phyloP scores from a whole-genome alignment of 2,797 vertebrate genomes.

The Acrossocheilus wenchowensis region DNA sequence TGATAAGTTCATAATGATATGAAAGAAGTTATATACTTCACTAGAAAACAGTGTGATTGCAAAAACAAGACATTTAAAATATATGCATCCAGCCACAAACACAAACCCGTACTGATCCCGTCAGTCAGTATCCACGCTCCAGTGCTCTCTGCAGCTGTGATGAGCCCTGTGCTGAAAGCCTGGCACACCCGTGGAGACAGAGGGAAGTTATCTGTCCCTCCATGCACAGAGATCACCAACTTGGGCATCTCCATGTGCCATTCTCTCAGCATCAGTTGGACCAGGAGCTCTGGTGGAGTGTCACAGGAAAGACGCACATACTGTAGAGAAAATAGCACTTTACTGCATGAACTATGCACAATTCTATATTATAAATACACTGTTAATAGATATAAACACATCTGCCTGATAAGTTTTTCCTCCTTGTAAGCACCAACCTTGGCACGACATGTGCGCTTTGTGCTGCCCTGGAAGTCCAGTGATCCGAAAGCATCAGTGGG shows the following conservation, averaged over 20 bases:
- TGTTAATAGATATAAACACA: neutral
- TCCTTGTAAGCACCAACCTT: slow-evolving; percentile 80
- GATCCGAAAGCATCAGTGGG: slow-evolving; percentile 93
- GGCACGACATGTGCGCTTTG: slow-evolving; percentile 87
- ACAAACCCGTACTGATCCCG: slow-evolving; percentile 89
- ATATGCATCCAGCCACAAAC: neutral
- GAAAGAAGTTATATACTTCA: neutral
- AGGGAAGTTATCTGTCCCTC: slow-evolving; percentile 90
- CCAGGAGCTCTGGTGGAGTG: slow-evolving; percentile 83
- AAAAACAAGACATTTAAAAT: neutral
- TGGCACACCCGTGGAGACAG: slow-evolving; percentile 86
- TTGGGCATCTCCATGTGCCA: slow-evolving; percentile 98
- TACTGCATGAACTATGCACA: neutral
- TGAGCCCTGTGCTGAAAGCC: slow-evolving; percentile 89
- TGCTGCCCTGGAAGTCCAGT: slow-evolving; percentile 92
- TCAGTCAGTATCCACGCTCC: slow-evolving; percentile 96
- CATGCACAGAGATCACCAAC: slow-evolving; percentile 91
- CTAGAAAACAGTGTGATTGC: neutral
- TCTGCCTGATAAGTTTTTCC: neutral
- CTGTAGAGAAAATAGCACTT: slow-evolving; percentile 71
- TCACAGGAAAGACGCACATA: slow-evolving; percentile 92
- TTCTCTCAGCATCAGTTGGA: slow-evolving; percentile 91
- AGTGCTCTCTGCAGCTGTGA: slow-evolving; percentile 91
- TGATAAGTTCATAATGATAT: neutral
- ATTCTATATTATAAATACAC: neutral